Conservation (phyloP, 2,113 vertebrate species). For the Anguilla japonica region DNA sequence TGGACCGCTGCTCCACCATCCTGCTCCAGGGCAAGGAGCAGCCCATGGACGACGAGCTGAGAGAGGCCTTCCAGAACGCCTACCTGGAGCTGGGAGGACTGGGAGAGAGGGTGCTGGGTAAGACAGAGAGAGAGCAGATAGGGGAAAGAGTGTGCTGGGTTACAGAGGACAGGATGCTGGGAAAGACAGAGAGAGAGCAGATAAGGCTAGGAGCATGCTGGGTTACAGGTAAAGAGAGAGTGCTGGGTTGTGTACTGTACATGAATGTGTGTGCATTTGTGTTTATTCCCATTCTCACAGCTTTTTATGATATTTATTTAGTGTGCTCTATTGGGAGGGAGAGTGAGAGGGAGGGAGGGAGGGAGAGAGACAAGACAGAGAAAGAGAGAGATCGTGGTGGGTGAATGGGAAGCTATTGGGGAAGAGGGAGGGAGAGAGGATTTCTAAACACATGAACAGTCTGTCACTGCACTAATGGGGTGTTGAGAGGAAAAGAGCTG, state of each 20-base stretch:
- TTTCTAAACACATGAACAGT: background rate
- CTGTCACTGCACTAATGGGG: too few species aligned
- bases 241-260: background rate
- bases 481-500: background rate
- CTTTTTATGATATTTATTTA: too few species aligned
- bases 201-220: background rate
- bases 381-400: background rate
- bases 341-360: background rate
- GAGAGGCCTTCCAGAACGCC: constrained; percentile 88
- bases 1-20: constrained; percentile 85
- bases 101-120: constrained; percentile 69
- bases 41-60: constrained; percentile 85
- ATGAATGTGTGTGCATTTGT: too few species aligned
- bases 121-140: background rate
- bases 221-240: background rate
- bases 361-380: background rate
- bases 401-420: background rate
- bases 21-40: constrained; percentile 87
- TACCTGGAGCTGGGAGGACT: constrained; percentile 86
- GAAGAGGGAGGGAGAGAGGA: constrained; percentile 2
- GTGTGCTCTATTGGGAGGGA: too few species aligned
- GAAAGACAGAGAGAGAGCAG: constrained; percentile 25
- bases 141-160: background rate
- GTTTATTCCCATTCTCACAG: too few species aligned
- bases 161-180: constrained; percentile 54